Evolutionary conservation across 2,888 invertebrate genomes (phyloP).

Genomic region (Lasioglossum marginatum): DNA sequence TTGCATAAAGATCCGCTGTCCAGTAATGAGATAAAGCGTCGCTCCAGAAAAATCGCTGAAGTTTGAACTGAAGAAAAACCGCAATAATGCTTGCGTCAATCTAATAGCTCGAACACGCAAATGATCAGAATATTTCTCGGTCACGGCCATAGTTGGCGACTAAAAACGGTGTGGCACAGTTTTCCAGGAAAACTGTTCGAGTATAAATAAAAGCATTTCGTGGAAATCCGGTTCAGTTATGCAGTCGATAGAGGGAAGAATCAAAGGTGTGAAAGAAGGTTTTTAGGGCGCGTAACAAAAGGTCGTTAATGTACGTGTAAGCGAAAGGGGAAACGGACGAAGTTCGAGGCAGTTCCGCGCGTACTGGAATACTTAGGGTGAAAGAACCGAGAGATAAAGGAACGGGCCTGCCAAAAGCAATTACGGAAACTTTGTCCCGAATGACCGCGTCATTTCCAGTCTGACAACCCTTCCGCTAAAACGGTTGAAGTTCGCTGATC

Average conservation of each 20-base stretch:
- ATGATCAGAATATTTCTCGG: not conserved
- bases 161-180: not conserved
- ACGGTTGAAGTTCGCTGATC: slow-evolving; percentile 34
- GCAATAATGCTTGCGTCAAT: too few species aligned
- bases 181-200: slow-evolving; percentile 22
- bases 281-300: slow-evolving; percentile 50
- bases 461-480: slow-evolving; percentile 16
- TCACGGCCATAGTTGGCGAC: not conserved
- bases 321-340: slow-evolving; percentile 31
- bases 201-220: slow-evolving; percentile 63
- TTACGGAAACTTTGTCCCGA: slow-evolving; percentile 56
- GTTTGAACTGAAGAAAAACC: too few species aligned
- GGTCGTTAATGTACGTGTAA: slow-evolving; percentile 53
- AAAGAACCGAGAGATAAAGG: slow-evolving; percentile 55
- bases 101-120: too few species aligned
- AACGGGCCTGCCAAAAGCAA: slow-evolving; percentile 55
- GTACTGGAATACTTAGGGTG: slow-evolving; percentile 34
- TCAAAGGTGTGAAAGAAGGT: slow-evolving; percentile 29
- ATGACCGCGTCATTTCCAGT: slow-evolving; percentile 24
- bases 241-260: slow-evolving; percentile 23
- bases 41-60: too few species aligned
- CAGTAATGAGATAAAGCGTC: too few species aligned
- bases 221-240: slow-evolving; percentile 60
- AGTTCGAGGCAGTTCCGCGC: slow-evolving; percentile 35
- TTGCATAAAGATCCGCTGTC: too few species aligned